phyloP scores from a whole-genome alignment of 2,797 vertebrate species.

The Enteromius anoplus region DNA sequence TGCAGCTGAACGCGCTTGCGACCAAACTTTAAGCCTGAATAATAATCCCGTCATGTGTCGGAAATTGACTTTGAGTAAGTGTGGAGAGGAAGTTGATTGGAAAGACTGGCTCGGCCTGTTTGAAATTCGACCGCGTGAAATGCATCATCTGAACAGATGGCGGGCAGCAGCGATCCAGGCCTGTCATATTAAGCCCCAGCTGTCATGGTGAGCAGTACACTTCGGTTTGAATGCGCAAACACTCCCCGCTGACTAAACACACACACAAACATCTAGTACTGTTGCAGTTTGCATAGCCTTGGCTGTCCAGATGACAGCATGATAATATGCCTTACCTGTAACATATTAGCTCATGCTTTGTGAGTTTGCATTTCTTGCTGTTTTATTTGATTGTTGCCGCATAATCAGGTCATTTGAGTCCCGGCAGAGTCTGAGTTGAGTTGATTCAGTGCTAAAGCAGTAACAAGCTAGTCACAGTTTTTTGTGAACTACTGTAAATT shows the following conservation, averaged over 20 bases:
- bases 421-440: slow-evolving; percentile 12
- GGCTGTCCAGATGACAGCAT: background rate
- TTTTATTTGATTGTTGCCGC: background rate
- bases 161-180: slow-evolving; percentile 33
- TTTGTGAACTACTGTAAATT: too few relatives aligned
- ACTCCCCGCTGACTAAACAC: slow-evolving; percentile 31
- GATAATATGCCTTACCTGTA: slow-evolving; percentile 7
- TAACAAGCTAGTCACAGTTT: too few relatives aligned
- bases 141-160: slow-evolving; percentile 43
- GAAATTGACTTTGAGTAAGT: slow-evolving; percentile 30
- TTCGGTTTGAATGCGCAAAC: slow-evolving; percentile 28
- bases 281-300: background rate
- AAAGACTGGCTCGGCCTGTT: slow-evolving; percentile 9
- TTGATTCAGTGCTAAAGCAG: background rate
- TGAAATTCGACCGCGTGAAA: slow-evolving; percentile 39
- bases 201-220: slow-evolving; percentile 42
- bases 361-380: background rate
- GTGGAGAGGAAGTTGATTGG: slow-evolving; percentile 47
- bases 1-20: slow-evolving; percentile 1
- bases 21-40: slow-evolving; percentile 28
- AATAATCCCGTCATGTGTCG: slow-evolving; percentile 25
- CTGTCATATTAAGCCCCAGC: slow-evolving; percentile 51
- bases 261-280: background rate
- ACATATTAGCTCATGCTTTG: slow-evolving; percentile 14
- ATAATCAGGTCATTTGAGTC: slow-evolving; percentile 15